Evolutionary conservation across 2,888 invertebrate species (phyloP).

Genomic region (Volucella zonaria): DNA sequence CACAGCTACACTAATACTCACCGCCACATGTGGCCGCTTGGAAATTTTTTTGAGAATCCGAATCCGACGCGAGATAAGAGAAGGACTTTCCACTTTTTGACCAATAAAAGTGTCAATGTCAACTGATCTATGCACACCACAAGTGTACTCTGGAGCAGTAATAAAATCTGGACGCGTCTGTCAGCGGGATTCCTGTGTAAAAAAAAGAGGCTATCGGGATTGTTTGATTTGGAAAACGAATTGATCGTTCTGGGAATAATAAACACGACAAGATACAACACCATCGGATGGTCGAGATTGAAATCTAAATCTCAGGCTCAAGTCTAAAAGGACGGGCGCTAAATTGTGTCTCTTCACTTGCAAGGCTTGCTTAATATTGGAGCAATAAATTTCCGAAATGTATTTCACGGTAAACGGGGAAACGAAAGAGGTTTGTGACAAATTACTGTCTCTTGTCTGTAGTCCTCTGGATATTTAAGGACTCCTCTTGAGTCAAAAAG

Average conservation of each 20-base stretch:
- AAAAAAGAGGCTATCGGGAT: conserved; percentile 31
- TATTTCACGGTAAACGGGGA: too few relatives aligned
- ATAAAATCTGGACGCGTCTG: conserved; percentile 32
- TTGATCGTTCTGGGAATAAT: conserved; percentile 63
- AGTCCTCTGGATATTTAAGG: too few relatives aligned
- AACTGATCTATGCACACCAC: conserved; percentile 31
- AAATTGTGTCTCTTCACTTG: too few relatives aligned
- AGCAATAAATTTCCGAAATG: too few relatives aligned
- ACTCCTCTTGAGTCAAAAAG: too few relatives aligned
- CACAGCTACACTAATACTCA: background rate
- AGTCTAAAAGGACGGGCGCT: too few relatives aligned
- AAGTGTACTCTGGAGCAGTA: background rate
- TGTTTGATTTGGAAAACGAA: conserved; percentile 6
- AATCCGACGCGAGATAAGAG: background rate
- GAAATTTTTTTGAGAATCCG: background rate
- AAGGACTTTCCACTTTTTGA: conserved; percentile 31
- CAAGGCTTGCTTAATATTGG: too few relatives aligned
- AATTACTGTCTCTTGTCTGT: too few relatives aligned
- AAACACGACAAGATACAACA: conserved; percentile 11
- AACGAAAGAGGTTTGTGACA: too few relatives aligned
- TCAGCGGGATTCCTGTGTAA: conserved; percentile 51
- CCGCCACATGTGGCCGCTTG: conserved; percentile 58
- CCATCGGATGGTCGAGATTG: conserved; percentile 16
- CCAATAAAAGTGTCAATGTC: conserved; percentile 69
- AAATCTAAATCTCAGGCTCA: background rate